These are phyloP conservation scores for Plemyria rubiginata DNA, from an alignment of 2,888 invertebrate genomes.

Conservation along the genomic window DNA sequence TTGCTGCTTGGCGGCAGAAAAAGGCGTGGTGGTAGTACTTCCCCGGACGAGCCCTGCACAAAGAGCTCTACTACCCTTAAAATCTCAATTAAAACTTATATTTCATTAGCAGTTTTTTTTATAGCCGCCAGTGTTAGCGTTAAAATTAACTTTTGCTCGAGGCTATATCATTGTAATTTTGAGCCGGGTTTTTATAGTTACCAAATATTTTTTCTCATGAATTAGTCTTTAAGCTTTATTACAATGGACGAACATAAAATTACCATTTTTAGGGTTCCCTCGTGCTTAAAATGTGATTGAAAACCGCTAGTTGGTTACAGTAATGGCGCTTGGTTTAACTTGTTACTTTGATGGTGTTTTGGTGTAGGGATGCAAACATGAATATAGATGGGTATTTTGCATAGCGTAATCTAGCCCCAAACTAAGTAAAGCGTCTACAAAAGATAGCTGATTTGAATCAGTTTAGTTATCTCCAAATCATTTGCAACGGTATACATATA, in stretches of 20 bases:
- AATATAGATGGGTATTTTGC: too few species aligned
- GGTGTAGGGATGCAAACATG: too few species aligned
- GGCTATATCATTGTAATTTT: slow-evolving; percentile 47
- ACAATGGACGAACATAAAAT: slow-evolving; percentile 58
- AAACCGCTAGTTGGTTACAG: slow-evolving; percentile 13
- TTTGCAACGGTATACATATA: too few species aligned
- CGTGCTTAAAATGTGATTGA: slow-evolving; percentile 22
- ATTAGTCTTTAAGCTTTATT: slow-evolving; percentile 60
- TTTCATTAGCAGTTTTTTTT: slow-evolving; percentile 28
- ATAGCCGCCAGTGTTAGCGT: slow-evolving; percentile 30
- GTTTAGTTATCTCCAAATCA: too few species aligned
- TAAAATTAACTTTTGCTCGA: slow-evolving; percentile 41
- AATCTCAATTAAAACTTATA: slow-evolving; percentile 19
- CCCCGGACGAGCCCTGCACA: too few species aligned
- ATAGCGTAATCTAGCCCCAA: too few species aligned
- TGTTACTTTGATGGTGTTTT: not conserved
- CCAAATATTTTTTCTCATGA: slow-evolving; percentile 53
- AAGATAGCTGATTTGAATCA: too few species aligned
- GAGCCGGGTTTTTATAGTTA: slow-evolving; percentile 51
- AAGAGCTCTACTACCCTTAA: too few species aligned
- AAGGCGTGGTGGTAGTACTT: too few species aligned
- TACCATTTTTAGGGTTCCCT: slow-evolving; percentile 50
- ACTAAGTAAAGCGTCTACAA: too few species aligned
- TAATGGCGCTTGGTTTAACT: slow-evolving; percentile 6
- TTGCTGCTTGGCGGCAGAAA: too few species aligned